Conservation (phyloP, 2,797 vertebrate genomes). For the Pseudochirops corinnae region DNA sequence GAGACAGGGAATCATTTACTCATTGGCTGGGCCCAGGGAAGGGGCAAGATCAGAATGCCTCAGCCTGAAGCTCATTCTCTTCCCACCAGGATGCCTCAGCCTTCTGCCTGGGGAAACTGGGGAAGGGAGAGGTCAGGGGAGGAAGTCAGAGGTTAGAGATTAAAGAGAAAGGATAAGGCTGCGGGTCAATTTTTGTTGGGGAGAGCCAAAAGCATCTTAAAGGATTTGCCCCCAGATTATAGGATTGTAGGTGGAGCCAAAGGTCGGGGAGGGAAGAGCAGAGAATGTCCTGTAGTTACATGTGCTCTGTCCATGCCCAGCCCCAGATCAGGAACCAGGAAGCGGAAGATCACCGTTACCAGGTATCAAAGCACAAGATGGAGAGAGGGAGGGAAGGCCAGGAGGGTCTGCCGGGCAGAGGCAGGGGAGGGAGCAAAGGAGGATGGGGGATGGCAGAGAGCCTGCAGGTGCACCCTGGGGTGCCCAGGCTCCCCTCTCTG, state of each 20-base stretch:
- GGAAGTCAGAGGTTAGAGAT: neutral
- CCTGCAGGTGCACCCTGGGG: neutral
- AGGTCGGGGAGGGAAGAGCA: neutral
- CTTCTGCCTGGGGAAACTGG: neutral
- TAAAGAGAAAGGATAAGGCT: too few species aligned
- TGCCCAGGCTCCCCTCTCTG: rapidly evolving
- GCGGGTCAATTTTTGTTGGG: neutral
- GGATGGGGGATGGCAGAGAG: neutral
- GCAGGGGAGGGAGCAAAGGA: neutral
- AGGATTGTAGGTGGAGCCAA: neutral
- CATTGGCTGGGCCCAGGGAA: neutral
- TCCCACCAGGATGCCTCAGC: neutral
- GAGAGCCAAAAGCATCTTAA: neutral
- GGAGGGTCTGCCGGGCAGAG: too few species aligned
- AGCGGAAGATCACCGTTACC: constrained; percentile 41
- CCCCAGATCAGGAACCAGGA: rapidly evolving
- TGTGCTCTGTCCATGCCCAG: neutral
- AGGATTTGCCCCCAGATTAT: neutral
- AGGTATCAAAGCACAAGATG: constrained; percentile 46
- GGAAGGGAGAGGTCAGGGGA: neutral
- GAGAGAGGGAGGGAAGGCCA: neutral
- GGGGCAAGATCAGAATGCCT: too few species aligned
- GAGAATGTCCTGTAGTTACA: constrained; percentile 12
- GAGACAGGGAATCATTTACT: neutral
- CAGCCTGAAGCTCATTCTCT: neutral